phyloP scores from a whole-genome alignment of 2,797 vertebrate genomes.

The Picus viridis region DNA sequence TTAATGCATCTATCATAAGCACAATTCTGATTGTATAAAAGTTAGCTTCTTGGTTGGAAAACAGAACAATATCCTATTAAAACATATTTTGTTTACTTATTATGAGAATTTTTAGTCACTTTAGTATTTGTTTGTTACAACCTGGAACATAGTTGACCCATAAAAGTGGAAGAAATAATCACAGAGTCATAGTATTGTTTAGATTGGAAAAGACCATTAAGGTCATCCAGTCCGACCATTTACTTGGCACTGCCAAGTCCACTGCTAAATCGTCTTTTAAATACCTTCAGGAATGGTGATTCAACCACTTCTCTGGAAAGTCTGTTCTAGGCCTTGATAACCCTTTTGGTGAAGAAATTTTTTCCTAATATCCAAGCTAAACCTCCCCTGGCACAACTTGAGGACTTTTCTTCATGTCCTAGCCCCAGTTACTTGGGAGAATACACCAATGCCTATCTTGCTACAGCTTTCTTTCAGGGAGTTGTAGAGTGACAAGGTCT shows the following conservation, averaged over 20 bases:
- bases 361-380: neutral
- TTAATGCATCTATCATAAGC: slow-evolving; percentile 27
- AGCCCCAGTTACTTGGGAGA: neutral
- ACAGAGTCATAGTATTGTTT: neutral
- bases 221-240: neutral
- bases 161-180: neutral
- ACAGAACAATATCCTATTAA: slow-evolving; percentile 14
- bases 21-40: slow-evolving; percentile 13
- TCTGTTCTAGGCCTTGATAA: neutral
- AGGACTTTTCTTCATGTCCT: neutral
- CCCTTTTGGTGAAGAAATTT: neutral
- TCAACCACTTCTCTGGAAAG: neutral
- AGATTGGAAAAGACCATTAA: neutral
- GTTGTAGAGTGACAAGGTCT: neutral
- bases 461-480: neutral
- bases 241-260: neutral
- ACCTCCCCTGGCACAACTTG: neutral
- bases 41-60: slow-evolving; percentile 31
- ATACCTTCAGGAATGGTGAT: neutral
- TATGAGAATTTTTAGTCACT: neutral
- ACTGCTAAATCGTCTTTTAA: neutral
- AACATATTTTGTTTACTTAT: slow-evolving; percentile 13
- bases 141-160: neutral
- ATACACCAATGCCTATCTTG: neutral
- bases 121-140: neutral